Evolutionary conservation across 2,797 vertebrate genomes (phyloP), one percentile per base, ranked within the genome.

Genomic region (Danio jaintianensis): DNA sequence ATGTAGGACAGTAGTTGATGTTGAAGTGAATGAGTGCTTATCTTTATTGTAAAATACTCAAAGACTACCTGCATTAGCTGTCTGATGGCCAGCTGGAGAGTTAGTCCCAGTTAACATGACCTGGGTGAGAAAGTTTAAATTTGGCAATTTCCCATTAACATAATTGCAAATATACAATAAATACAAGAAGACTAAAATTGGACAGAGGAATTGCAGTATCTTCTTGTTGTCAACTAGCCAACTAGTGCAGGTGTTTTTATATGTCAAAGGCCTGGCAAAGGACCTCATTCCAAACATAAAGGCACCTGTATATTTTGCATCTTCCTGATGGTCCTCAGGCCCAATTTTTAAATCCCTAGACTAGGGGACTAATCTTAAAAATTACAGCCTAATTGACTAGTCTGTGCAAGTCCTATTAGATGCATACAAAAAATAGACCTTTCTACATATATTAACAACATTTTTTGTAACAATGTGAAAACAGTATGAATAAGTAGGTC

Each of bases 401-500:
- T 40, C 36, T 42, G n/a, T 75, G 36, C 36, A 75, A 55, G 47
- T 74, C 61, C 61, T 53, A 15, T 59, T 64, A 53, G 11, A 63
- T 64, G 4, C 7, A 52, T 5, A 63, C 59, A 52, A 53, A 2
- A 75, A 61, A 45, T 36, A 52, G 9, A 43, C 59, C 5, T 8
- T 18, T 50, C 8, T n/a, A 38, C 29, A 20, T 22, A 68, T 47
- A 29, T 53, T 18, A 45, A 68, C 52, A 47, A 56, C 10, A 53
- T 20, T 12, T 55, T 15, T 16, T 12, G 15, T 68, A 48, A 38
- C 13, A 16, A 45, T 48, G 38, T 50, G 45, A 40, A 59, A 58
- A 38, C 42, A 55, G 50, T n/a, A 75, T 50, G n/a, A n/a, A n/a
- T n/a, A 67, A n/a, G 48, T 82, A 62, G 79, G 85, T 82, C 85